Conservation (phyloP, 2,797 vertebrate genomes). For the Danio tinwini region DNA sequence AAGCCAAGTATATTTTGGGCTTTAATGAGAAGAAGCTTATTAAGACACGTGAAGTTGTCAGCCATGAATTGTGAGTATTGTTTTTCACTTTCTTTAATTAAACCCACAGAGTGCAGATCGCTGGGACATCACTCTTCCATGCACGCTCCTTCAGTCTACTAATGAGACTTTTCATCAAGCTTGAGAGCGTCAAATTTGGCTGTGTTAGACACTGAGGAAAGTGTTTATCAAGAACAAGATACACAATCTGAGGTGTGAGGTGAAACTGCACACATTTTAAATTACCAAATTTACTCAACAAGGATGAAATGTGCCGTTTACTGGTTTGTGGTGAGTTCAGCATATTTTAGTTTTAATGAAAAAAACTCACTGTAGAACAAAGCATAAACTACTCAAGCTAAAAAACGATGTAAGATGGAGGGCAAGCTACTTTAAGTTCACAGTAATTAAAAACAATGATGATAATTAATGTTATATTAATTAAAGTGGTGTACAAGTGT, state of each 20-base stretch:
- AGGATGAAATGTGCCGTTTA: background rate
- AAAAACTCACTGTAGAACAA: background rate
- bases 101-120: slow-evolving; percentile 45
- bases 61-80: slow-evolving; percentile 59
- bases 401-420: too few relatives aligned
- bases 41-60: slow-evolving; percentile 54
- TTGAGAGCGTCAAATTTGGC: slow-evolving; percentile 38
- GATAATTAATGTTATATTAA: too few relatives aligned
- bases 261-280: background rate
- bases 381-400: background rate
- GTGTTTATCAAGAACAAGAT: slow-evolving; percentile 18
- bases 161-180: slow-evolving; percentile 59
- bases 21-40: slow-evolving; percentile 29
- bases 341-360: background rate
- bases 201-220: slow-evolving; percentile 8
- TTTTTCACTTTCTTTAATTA: slow-evolving; percentile 60
- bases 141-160: slow-evolving; percentile 46
- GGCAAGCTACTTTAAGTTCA: too few relatives aligned
- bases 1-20: too few relatives aligned
- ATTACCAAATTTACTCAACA: background rate
- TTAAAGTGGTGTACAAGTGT: too few relatives aligned
- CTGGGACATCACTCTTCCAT: slow-evolving; percentile 45
- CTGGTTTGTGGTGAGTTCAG: background rate
- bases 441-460: too few relatives aligned
- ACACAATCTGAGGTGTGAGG: background rate